These are phyloP conservation scores for Aldabrachelys gigantea DNA, from an alignment of 2,113 vertebrate genomes.

Conservation along the genomic window DNA sequence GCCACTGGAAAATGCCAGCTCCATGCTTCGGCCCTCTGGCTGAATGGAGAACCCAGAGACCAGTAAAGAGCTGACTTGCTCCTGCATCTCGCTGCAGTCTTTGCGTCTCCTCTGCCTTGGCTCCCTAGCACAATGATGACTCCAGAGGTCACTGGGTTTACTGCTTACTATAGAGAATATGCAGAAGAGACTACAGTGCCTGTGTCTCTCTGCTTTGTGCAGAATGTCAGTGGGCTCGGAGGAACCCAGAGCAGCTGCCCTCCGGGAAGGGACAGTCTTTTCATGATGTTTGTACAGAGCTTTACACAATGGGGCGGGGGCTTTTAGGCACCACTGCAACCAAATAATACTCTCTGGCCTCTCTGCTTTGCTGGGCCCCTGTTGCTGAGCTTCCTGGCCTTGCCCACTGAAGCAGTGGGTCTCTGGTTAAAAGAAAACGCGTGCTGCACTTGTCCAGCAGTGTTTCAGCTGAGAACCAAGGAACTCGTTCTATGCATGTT, in stretches of 20 bases:
- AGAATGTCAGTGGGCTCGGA: background rate
- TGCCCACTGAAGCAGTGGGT: background rate
- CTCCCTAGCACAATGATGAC: background rate
- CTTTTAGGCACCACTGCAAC: background rate
- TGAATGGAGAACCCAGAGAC: background rate
- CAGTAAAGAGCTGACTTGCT: background rate
- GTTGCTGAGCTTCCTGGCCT: background rate
- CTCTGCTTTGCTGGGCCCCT: too few relatives aligned
- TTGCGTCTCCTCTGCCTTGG: background rate
- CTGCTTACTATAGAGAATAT: background rate
- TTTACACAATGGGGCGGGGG: background rate
- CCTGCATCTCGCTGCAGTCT: background rate
- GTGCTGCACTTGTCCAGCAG: background rate
- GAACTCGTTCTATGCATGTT: background rate
- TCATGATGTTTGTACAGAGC: background rate
- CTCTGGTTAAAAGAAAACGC: background rate
- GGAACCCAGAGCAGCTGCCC: background rate
- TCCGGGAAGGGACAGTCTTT: background rate
- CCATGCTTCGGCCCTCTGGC: rapidly evolving
- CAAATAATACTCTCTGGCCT: background rate
- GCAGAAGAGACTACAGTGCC: background rate
- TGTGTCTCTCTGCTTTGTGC: background rate
- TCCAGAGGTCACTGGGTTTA: background rate
- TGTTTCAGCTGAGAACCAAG: background rate
- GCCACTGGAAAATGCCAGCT: background rate